Conservation (phyloP, 2,113 vertebrate genomes). For the Synchiropus splendidus region DNA sequence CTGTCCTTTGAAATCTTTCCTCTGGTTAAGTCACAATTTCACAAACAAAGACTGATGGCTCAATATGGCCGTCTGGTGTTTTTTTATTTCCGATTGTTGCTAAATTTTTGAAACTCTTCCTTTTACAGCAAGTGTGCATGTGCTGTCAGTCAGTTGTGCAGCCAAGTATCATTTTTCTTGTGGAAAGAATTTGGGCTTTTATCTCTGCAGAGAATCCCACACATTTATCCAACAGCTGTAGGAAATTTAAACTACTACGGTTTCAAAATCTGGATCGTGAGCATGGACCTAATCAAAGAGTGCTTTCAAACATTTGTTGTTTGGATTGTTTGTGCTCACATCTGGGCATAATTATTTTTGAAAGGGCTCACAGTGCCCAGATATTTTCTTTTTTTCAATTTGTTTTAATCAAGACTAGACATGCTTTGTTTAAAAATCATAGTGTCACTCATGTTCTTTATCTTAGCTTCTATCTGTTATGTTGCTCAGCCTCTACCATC, state of each 20-base stretch:
- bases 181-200: constrained; percentile 48
- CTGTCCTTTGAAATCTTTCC: constrained; percentile 72
- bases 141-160: constrained; percentile 25
- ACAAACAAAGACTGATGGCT: constrained; percentile 26
- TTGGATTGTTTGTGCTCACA: constrained; percentile 40
- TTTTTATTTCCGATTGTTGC: no score
- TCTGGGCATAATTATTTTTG: constrained; percentile 46
- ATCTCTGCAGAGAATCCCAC: constrained; percentile 42
- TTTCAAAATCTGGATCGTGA: constrained; percentile 43
- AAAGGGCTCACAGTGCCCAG: constrained; percentile 26
- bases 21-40: constrained; percentile 50
- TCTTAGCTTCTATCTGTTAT: no score
- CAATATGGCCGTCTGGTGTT: no score
- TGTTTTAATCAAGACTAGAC: constrained; percentile 52
- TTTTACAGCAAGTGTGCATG: not conserved
- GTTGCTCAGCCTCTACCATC: no score
- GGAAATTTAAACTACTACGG: constrained; percentile 44
- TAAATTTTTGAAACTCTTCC: no score
- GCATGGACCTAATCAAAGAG: constrained; percentile 46
- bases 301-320: constrained; percentile 11
- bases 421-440: no score
- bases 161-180: constrained; percentile 41
- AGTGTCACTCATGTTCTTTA: no score
- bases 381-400: constrained; percentile 5
- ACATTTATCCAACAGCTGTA: constrained; percentile 53